phyloP scores from a whole-genome alignment of 2,797 vertebrate genomes.

The Taenioides sp. region DNA sequence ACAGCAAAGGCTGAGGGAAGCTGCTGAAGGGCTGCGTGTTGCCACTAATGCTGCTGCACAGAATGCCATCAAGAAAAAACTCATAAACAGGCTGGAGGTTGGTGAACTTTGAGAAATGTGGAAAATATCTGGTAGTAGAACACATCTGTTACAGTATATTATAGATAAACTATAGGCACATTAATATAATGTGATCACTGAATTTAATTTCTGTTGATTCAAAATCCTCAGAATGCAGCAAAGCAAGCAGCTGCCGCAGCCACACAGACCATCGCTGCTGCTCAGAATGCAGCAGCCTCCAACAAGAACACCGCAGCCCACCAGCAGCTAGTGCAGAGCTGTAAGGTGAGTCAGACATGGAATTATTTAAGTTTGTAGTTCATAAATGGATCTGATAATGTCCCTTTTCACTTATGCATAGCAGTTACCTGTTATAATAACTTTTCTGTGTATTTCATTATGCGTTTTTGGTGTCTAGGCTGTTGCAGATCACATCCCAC shows the following conservation, averaged over 20 bases:
- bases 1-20: slow-evolving; percentile 93
- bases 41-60: slow-evolving; percentile 98
- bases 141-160: neutral
- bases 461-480: slow-evolving; percentile 60
- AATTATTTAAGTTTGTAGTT: neutral
- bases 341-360: slow-evolving; percentile 83
- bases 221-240: slow-evolving; percentile 85
- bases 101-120: slow-evolving; percentile 29
- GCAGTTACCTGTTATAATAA: neutral
- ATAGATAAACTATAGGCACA: neutral
- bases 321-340: slow-evolving; percentile 97
- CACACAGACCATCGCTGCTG: slow-evolving; percentile 96
- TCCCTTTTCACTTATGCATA: neutral
- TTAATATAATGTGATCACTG: neutral
- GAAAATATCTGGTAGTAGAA: neutral
- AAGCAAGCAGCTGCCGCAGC: slow-evolving; percentile 97
- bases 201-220: slow-evolving; percentile 35
- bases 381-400: neutral
- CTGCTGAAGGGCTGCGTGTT: slow-evolving; percentile 93
- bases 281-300: slow-evolving; percentile 94
- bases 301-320: slow-evolving; percentile 96
- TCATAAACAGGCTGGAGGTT: slow-evolving; percentile 95
- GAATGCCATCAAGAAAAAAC: slow-evolving; percentile 99
- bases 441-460: slow-evolving; percentile 8
- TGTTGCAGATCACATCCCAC: slow-evolving; percentile 95